Percentiles rank a stretch among this genome's conserved stretches.
Evolutionary conservation across 1,140 invertebrate genomes (phyloP).

Genomic region (Dryas iulia): DNA sequence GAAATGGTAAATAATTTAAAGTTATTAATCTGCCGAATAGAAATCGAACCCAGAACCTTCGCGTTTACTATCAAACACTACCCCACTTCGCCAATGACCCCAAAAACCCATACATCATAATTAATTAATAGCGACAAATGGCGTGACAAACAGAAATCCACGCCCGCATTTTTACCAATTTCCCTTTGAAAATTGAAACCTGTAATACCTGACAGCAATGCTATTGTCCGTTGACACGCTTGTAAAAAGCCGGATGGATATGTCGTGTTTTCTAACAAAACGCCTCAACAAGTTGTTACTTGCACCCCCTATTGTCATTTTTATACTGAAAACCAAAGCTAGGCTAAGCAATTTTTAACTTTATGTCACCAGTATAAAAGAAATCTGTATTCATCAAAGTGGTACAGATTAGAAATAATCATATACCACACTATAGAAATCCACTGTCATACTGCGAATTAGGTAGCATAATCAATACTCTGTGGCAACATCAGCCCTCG

Average conservation of each 20-base stretch:
- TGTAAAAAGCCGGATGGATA: slow-evolving; percentile 60
- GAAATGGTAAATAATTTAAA: too few species aligned
- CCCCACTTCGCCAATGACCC: too few species aligned
- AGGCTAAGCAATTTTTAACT: slow-evolving; percentile 31
- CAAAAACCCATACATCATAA: background rate
- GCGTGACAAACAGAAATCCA: slow-evolving; percentile 27
- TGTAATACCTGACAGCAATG: slow-evolving; percentile 43
- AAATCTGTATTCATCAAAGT: slow-evolving; percentile 12
- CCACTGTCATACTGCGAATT: slow-evolving; percentile 22
- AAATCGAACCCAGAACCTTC: too few species aligned
- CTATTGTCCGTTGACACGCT: slow-evolving; percentile 44
- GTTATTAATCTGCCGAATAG: too few species aligned
- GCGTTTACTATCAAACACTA: too few species aligned
- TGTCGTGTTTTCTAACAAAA: slow-evolving; percentile 53
- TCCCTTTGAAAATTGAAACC: slow-evolving; percentile 42
- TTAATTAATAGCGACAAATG: background rate
- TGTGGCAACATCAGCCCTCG: slow-evolving; percentile 44
- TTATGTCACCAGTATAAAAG: slow-evolving; percentile 18
- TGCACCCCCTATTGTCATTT: slow-evolving; percentile 53
- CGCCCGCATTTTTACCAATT: slow-evolving; percentile 36
- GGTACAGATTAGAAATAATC: slow-evolving; percentile 25
- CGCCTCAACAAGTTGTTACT: slow-evolving; percentile 62
- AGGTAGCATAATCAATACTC: slow-evolving; percentile 24
- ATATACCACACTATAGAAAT: background rate
- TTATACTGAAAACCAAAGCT: slow-evolving; percentile 28